A percentile compares a stretch with the other conserved stretches of the same genome.
These are phyloP conservation scores for Paracentrotus lividus DNA, from an alignment of 53 echinoderm and acorn worm genomes.

Conservation along the genomic window DNA sequence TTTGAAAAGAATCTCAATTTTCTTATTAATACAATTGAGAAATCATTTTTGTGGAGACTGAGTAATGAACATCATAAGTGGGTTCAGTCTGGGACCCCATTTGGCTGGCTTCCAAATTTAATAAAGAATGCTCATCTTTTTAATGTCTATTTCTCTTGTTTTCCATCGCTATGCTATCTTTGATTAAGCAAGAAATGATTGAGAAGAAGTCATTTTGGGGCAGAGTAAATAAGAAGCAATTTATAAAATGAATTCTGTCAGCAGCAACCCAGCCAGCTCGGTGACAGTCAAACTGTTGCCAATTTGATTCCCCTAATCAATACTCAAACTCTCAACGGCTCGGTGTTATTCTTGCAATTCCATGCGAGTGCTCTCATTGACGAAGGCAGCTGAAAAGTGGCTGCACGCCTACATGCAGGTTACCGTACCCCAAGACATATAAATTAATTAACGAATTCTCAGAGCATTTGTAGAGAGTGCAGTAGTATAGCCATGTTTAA, in stretches of 20 bases:
- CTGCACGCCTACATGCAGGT: not conserved
- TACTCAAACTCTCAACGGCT: conserved; percentile 15
- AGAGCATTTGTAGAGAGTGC: not conserved
- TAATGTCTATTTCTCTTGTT: not conserved
- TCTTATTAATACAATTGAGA: conserved; percentile 10
- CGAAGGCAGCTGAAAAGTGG: not conserved
- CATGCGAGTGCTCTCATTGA: not conserved
- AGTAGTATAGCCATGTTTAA: not conserved
- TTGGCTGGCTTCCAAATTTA: not conserved
- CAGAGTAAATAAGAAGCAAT: conserved; percentile 56
- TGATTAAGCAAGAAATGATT: conserved; percentile 44
- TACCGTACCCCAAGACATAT: not conserved
- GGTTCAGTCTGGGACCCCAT: conserved; percentile 22
- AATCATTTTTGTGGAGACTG: conserved; percentile 30
- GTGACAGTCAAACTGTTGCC: conserved; percentile 51
- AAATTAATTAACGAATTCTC: not conserved
- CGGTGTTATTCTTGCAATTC: conserved; percentile 25
- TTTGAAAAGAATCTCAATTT: not conserved
- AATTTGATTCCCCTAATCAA: conserved; percentile 54
- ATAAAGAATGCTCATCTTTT: not conserved
- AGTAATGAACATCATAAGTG: not conserved
- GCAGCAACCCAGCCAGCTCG: conserved; percentile 12
- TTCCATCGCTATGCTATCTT: not conserved
- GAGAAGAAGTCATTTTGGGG: conserved; percentile 41
- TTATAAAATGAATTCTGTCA: conserved; percentile 58